These are phyloP conservation scores for Cydia splendana DNA, from an alignment of 1,140 invertebrate genomes.

Conservation along the genomic window DNA sequence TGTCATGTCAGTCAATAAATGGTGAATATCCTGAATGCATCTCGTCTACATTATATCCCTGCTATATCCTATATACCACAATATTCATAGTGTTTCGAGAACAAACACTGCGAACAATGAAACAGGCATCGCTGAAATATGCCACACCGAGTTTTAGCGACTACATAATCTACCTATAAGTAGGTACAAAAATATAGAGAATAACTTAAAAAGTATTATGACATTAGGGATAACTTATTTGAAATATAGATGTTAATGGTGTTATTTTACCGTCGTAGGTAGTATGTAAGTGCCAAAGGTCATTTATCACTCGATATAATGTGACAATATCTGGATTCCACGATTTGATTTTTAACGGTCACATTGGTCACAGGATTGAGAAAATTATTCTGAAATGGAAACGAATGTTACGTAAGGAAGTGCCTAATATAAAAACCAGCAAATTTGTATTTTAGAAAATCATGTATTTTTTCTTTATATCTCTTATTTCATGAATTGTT, in stretches of 20 bases:
- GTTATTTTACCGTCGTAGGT: neutral
- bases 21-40: too few relatives aligned
- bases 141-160: neutral
- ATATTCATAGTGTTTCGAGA: too few relatives aligned
- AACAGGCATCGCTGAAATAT: neutral
- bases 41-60: too few relatives aligned
- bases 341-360: constrained; percentile 29
- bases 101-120: neutral
- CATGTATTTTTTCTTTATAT: too few relatives aligned
- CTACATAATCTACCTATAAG: neutral
- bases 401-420: neutral
- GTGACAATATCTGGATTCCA: constrained; percentile 45
- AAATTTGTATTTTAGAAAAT: too few relatives aligned
- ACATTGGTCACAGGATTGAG: neutral
- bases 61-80: too few relatives aligned
- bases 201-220: neutral
- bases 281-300: neutral
- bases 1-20: too few relatives aligned
- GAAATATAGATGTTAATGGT: neutral
- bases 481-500: too few relatives aligned
- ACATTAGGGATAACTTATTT: neutral
- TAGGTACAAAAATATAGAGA: neutral
- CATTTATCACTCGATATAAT: constrained; percentile 62
- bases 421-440: too few relatives aligned
- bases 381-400: neutral